A percentile compares a stretch with the other conserved stretches of the same genome.
Conservation (phyloP, 2,797 vertebrate species). For the Falco rusticolus region DNA sequence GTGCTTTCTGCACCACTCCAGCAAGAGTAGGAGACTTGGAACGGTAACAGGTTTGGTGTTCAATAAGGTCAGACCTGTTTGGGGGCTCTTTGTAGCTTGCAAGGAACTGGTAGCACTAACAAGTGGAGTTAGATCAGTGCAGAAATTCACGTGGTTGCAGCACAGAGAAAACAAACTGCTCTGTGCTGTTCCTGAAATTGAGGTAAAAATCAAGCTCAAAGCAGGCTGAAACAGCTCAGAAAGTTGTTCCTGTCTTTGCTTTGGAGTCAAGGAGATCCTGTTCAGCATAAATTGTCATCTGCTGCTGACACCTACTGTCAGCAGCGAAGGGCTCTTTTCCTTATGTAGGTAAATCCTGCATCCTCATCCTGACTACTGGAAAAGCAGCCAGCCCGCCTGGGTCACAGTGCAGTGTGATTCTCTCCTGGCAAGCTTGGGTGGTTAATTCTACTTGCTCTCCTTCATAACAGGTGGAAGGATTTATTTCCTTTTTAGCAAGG, state of each 20-base stretch:
- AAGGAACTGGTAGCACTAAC: not conserved
- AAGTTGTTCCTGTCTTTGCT: not conserved
- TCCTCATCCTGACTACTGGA: not conserved
- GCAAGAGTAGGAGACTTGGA: not conserved
- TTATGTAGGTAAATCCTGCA: not conserved
- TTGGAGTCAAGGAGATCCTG: not conserved
- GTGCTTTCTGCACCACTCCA: not conserved
- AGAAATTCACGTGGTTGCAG: not conserved
- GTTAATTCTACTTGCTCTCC: not conserved
- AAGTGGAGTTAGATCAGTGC: not conserved
- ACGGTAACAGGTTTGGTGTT: not conserved
- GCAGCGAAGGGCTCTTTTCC: not conserved
- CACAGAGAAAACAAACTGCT: not conserved
- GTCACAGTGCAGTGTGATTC: not conserved
- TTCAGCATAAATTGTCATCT: not conserved
- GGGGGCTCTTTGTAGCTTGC: not conserved
- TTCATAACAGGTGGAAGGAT: not conserved
- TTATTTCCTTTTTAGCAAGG: not conserved
- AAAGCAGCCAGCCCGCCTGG: not conserved
- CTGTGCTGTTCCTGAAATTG: not conserved
- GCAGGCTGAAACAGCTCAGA: not conserved
- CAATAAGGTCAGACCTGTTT: not conserved
- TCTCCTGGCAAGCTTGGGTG: not conserved
- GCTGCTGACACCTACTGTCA: conserved; percentile 15
- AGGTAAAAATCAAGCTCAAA: not conserved